Evolutionary conservation across 2,113 vertebrate genomes (phyloP), one percentile per base, ranked within the genome.

Genomic region (Lota lota): DNA sequence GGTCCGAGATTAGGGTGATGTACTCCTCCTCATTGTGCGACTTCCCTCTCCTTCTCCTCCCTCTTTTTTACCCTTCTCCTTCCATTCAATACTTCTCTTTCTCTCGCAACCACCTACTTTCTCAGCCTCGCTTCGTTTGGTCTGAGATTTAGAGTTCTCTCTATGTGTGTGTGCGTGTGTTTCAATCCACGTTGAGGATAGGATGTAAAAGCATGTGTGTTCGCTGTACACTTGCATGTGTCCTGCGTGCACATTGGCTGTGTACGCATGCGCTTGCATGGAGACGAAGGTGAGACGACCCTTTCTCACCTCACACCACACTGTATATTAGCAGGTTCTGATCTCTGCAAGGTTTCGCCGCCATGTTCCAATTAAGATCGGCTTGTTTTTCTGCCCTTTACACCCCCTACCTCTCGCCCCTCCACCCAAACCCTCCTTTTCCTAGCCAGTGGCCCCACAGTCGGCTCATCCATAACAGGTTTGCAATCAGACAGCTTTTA

Each of bases 381-480:
- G 14, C 2, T 54, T 54, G 12, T 54, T 54, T 14, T 18, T 14
- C 51, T 18, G 14, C 51, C 51, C 28, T 33, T 33, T 33, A 3
- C 14, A 54, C 14, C 17, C 54, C 14, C 54, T 1, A 57, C 12
- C 16, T 2, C 16, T 7, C 54, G 15, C 16, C 54, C 54, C 54
- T 5, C 16, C 56, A 16, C n/a, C 0, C n/a, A 57, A 1, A 57
- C 56, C 16, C 56, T n/a, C 51, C 3, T 4, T 18, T 18, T 54
- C 51, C 17, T 54, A 4, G 51, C 2, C 17, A 18, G 17, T 18
- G 56, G 7, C 16, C 17, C 19, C 5, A 57, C 17, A 17, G 28
- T 33, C 28, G 28, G 83, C 81, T 87, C 89, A 85, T 89, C 83
- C 73, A 80, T 86, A 88, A 80, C 86, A 81, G 75, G 76, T 40